A percentile compares a stretch with the other conserved stretches of the same genome.
Evolutionary conservation across 2,113 vertebrate genomes (phyloP).

Genomic region (Gobius niger): DNA sequence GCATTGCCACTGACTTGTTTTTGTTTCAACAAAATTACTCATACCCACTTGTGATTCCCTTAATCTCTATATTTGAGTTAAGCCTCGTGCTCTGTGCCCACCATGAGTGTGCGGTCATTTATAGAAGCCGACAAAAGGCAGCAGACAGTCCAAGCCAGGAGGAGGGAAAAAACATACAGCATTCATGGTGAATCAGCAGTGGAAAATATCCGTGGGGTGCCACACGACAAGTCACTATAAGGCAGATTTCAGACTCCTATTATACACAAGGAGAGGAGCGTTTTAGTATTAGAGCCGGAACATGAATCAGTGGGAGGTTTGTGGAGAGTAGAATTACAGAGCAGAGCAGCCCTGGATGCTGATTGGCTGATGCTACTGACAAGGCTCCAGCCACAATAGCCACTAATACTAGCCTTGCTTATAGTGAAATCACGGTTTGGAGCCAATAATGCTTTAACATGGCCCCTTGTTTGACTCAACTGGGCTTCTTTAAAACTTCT

Average conservation of each 20-base stretch:
- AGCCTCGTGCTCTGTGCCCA: not conserved
- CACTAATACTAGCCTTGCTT: conserved; percentile 65
- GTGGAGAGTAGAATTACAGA: conserved; percentile 63
- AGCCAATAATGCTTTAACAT: conserved; percentile 60
- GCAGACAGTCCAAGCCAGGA: conserved; percentile 19
- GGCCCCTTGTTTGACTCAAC: conserved; percentile 12
- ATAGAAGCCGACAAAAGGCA: conserved; percentile 32
- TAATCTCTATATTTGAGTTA: not conserved
- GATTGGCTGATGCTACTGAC: conserved; percentile 80
- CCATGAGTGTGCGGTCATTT: conserved; percentile 38
- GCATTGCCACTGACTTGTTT: not conserved
- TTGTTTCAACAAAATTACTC: not conserved
- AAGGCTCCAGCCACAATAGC: conserved; percentile 70
- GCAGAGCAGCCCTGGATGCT: conserved; percentile 72
- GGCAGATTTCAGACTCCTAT: conserved; percentile 64
- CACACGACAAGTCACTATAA: conserved; percentile 64
- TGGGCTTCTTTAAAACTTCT: not conserved
- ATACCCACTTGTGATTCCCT: not conserved
- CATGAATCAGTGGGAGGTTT: conserved; percentile 69
- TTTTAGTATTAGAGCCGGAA: conserved; percentile 72
- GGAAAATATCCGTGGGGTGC: conserved; percentile 73
- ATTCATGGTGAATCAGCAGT: conserved; percentile 48
- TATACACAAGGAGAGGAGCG: conserved; percentile 50
- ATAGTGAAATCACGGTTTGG: conserved; percentile 46
- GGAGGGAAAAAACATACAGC: conserved; percentile 46